phyloP scores from a whole-genome alignment of 2,113 vertebrate species.

The Collichthys lucidus region DNA sequence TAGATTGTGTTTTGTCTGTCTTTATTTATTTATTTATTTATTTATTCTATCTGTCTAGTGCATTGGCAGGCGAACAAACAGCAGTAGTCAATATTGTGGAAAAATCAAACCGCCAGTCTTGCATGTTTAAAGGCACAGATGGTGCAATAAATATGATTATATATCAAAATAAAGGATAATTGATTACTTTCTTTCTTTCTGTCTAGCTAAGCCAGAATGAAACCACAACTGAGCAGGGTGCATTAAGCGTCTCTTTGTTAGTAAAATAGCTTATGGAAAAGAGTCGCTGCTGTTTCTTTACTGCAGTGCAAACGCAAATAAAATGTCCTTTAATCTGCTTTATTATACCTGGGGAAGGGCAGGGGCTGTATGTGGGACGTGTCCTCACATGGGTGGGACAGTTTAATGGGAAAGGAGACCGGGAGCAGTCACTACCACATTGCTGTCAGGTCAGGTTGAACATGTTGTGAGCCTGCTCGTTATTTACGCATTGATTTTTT shows the following conservation, averaged over 20 bases:
- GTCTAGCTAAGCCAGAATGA: not conserved
- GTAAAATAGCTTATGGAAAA: too few species aligned
- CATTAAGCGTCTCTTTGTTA: not conserved
- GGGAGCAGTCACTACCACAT: not conserved
- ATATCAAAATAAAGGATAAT: not conserved
- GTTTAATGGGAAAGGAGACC: slow-evolving; percentile 8
- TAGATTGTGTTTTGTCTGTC: not conserved
- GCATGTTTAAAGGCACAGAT: not conserved
- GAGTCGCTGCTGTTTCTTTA: not conserved
- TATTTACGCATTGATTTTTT: slow-evolving; percentile 41
- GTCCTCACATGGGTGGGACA: slow-evolving; percentile 32
- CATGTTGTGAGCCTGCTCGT: slow-evolving; percentile 23
- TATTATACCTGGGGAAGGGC: not conserved
- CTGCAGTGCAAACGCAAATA: not conserved
- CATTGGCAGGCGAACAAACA: not conserved
- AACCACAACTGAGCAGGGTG: too few species aligned
- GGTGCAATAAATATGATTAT: not conserved
- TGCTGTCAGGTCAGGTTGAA: slow-evolving; percentile 43
- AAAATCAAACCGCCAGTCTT: not conserved
- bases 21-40: not conserved
- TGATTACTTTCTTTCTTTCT: not conserved
- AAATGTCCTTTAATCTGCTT: not conserved
- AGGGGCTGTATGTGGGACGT: slow-evolving; percentile 15
- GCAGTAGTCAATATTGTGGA: slow-evolving; percentile 11
- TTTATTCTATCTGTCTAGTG: not conserved